Evolutionary conservation across 2,888 invertebrate genomes (phyloP).

Genomic region (Holacanthella duospinosa): DNA sequence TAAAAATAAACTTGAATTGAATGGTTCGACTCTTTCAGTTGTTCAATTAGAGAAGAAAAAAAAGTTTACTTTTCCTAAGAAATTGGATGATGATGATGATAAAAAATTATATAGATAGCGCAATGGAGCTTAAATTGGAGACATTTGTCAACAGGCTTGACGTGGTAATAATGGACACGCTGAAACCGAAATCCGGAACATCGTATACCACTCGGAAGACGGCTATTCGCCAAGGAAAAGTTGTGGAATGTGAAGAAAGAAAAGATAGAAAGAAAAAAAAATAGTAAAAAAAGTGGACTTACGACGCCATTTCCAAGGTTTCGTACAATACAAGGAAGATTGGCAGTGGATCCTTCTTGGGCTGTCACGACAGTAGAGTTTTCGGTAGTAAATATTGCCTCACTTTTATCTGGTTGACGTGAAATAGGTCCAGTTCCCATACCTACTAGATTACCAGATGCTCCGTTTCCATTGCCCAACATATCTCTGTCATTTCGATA

Average conservation of each 20-base stretch:
- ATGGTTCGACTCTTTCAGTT: no score
- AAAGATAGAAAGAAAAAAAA: neutral
- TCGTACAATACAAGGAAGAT: conserved; percentile 71
- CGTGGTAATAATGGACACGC: neutral
- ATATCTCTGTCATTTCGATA: conserved; percentile 1
- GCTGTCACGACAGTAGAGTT: conserved; percentile 72
- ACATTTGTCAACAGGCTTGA: neutral
- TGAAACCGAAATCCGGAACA: neutral
- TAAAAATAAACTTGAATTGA: no score
- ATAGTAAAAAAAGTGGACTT: conserved; percentile 42
- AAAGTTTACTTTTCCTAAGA: no score
- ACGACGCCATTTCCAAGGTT: conserved; percentile 77
- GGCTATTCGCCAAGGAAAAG: no score
- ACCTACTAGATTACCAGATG: neutral
- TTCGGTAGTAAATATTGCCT: conserved; percentile 58
- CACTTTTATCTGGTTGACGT: conserved; percentile 10
- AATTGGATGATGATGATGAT: no score
- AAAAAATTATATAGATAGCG: no score
- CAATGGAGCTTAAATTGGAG: neutral
- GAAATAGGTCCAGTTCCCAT: neutral
- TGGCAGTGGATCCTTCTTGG: conserved; percentile 72
- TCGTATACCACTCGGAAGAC: no score
- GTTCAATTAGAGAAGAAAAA: no score
- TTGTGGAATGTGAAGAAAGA: neutral
- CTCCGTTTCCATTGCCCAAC: neutral